Evolutionary conservation across 2,113 vertebrate genomes (phyloP).

Genomic region (Martes martes): DNA sequence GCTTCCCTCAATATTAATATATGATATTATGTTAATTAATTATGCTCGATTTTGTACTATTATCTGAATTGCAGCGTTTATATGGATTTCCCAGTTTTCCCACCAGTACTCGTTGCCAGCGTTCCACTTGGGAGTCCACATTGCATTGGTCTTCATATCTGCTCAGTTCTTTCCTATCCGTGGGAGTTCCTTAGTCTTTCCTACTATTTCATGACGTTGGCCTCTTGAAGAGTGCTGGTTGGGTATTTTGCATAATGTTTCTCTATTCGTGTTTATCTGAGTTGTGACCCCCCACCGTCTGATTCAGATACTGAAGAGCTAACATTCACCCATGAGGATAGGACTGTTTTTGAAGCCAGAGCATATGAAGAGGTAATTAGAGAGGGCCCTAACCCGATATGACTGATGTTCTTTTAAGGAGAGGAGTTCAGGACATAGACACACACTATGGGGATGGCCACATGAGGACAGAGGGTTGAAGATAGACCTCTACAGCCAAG

Average conservation of each 20-base stretch:
- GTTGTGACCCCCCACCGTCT: neutral
- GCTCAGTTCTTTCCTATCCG: too few species aligned
- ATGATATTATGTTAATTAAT: neutral
- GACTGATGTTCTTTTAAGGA: neutral
- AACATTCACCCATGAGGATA: neutral
- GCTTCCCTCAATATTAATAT: neutral
- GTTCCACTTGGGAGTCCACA: accelerated
- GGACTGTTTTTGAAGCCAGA: neutral
- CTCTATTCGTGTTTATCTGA: too few species aligned
- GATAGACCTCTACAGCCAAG: too few species aligned
- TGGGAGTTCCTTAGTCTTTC: neutral
- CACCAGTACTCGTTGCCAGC: neutral
- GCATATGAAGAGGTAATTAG: neutral
- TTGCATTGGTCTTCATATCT: too few species aligned
- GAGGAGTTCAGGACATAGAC: neutral
- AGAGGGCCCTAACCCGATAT: neutral
- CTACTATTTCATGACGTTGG: neutral
- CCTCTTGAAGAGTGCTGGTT: neutral
- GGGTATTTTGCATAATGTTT: neutral
- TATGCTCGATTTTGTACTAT: neutral
- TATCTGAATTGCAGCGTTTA: neutral
- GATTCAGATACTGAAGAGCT: neutral
- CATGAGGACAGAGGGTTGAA: too few species aligned
- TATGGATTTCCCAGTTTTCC: neutral
- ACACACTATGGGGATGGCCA: accelerated